Conservation (phyloP, 2,888 invertebrate genomes). For the Metellina segmentata region DNA sequence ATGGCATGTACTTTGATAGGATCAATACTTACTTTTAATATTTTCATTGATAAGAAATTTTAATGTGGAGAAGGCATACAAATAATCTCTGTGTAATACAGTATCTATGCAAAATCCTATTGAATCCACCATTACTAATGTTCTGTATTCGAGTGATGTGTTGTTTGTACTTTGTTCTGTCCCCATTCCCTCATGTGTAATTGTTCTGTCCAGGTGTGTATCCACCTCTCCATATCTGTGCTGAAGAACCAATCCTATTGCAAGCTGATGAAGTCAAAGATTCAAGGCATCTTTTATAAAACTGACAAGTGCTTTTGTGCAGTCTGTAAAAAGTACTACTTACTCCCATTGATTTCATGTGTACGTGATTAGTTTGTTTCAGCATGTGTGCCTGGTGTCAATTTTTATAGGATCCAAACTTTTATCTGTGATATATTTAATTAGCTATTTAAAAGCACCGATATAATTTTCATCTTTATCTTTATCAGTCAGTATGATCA, state of each 20-base stretch:
- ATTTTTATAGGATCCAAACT: too few relatives aligned
- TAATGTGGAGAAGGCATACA: neutral
- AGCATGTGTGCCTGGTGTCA: too few relatives aligned
- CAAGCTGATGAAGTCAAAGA: slow-evolving; percentile 55
- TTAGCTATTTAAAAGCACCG: neutral
- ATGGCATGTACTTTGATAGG: too few relatives aligned
- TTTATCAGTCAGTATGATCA: neutral
- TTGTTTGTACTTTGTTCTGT: slow-evolving; percentile 1
- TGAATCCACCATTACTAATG: neutral
- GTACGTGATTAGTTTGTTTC: too few relatives aligned
- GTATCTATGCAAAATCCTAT: neutral
- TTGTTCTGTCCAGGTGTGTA: slow-evolving; percentile 64
- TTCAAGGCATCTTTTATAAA: slow-evolving; percentile 55
- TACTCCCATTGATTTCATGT: too few relatives aligned
- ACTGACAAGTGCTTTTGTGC: neutral
- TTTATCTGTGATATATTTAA: neutral
- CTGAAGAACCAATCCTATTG: slow-evolving; percentile 51
- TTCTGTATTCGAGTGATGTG: neutral
- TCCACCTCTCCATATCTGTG: slow-evolving; percentile 57
- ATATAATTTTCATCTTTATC: neutral
- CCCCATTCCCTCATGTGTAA: slow-evolving; percentile 39
- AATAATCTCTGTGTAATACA: neutral
- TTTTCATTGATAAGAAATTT: neutral
- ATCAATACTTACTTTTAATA: too few relatives aligned
- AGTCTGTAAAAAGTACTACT: too few relatives aligned